phyloP scores from a whole-genome alignment of 2,888 invertebrate species.

The Ectropis crepuscularia region DNA sequence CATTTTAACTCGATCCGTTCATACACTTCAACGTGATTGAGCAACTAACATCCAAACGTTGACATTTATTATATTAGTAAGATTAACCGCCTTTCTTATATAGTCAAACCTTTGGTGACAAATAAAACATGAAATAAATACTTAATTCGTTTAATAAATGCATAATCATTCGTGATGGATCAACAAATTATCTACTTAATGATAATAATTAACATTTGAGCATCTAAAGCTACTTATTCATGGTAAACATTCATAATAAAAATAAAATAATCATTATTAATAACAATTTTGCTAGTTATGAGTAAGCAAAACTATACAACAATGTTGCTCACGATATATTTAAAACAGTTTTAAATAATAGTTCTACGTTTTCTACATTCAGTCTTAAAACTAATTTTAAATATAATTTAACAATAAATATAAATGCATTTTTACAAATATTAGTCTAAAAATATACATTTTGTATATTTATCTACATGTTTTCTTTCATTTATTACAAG shows the following conservation, averaged over 20 bases:
- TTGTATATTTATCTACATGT: slow-evolving; percentile 43
- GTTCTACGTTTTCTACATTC: slow-evolving; percentile 48
- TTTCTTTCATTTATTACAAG: slow-evolving; percentile 22
- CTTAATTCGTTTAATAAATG: slow-evolving; percentile 73
- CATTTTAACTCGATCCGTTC: too few relatives aligned
- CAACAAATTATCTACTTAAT: slow-evolving; percentile 52
- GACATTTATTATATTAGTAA: too few relatives aligned
- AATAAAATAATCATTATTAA: too few relatives aligned
- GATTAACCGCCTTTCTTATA: too few relatives aligned
- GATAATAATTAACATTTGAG: slow-evolving; percentile 49
- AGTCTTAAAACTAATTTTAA: slow-evolving; percentile 63
- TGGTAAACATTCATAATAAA: slow-evolving; percentile 36
- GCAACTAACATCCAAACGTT: too few relatives aligned
- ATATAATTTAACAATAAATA: slow-evolving; percentile 65
- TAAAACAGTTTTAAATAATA: slow-evolving; percentile 30
- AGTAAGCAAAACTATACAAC: background rate
- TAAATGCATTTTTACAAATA: slow-evolving; percentile 66
- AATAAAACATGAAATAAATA: slow-evolving; percentile 40
- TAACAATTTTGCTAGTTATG: too few relatives aligned
- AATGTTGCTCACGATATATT: background rate
- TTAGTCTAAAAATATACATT: slow-evolving; percentile 51
- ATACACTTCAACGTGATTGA: too few relatives aligned
- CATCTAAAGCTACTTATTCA: slow-evolving; percentile 36
- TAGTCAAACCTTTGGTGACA: slow-evolving; percentile 5
- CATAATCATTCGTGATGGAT: slow-evolving; percentile 60